phyloP scores from a whole-genome alignment of 2,888 invertebrate species.

The Uropetala carovei region DNA sequence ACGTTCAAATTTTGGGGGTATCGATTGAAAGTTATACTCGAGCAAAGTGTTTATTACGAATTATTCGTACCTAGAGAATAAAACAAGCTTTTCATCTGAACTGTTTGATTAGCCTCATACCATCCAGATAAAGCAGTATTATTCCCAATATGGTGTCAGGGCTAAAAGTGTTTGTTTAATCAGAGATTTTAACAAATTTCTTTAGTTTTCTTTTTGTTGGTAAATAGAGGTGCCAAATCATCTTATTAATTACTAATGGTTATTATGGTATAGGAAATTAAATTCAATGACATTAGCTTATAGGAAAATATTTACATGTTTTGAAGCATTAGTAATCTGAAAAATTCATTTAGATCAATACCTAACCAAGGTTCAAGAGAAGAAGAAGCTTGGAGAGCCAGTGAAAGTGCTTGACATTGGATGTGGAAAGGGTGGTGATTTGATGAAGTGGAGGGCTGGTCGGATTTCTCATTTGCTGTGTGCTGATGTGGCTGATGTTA shows the following conservation, averaged over 20 bases:
- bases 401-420: conserved; percentile 93
- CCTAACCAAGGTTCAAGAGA: conserved; percentile 81
- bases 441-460: conserved; percentile 96
- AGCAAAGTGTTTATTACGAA: too few species aligned
- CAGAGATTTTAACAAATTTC: background rate
- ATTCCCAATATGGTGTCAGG: too few species aligned
- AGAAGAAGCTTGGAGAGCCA: conserved; percentile 80
- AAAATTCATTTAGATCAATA: conserved; percentile 75
- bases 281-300: background rate
- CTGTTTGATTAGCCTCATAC: too few species aligned
- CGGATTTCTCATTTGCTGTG: conserved; percentile 89
- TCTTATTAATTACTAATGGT: background rate
- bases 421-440: conserved; percentile 99
- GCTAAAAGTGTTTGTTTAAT: too few species aligned
- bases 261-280: background rate
- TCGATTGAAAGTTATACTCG: too few species aligned
- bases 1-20: too few species aligned
- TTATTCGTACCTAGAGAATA: too few species aligned
- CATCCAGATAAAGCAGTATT: too few species aligned
- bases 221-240: background rate
- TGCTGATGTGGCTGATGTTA: conserved; percentile 95
- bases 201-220: background rate
- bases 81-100: too few species aligned
- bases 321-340: background rate
- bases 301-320: background rate